These are phyloP conservation scores for Andricus curvator DNA, from an alignment of 2,888 invertebrate species.

Conservation along the genomic window DNA sequence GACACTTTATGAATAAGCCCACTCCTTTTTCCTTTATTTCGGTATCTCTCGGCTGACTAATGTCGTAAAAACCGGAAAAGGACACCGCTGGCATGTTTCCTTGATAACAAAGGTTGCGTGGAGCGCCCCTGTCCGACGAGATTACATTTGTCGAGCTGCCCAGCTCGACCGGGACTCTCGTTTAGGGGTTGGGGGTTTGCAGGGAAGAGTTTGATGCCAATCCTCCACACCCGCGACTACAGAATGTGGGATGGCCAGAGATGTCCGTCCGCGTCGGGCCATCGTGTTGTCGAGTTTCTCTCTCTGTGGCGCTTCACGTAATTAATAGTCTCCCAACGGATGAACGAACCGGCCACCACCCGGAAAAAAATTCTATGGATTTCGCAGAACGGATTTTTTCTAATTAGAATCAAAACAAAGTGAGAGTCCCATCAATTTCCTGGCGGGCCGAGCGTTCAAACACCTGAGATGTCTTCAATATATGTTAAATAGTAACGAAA, in stretches of 20 bases:
- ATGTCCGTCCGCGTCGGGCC: constrained; percentile 17
- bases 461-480: no score
- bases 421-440: not conserved
- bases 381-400: not conserved
- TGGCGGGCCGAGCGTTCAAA: not conserved
- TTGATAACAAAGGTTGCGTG: constrained; percentile 39
- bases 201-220: constrained; percentile 65
- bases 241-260: constrained; percentile 33
- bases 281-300: constrained; percentile 25
- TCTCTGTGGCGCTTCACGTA: constrained; percentile 29
- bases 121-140: constrained; percentile 67
- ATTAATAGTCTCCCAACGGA: constrained; percentile 37
- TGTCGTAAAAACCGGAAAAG: constrained; percentile 41
- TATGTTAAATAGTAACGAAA: no score
- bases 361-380: constrained; percentile 7
- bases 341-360: constrained; percentile 20
- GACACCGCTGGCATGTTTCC: constrained; percentile 31
- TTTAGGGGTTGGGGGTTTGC: constrained; percentile 44
- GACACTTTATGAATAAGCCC: not conserved
- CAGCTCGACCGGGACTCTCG: constrained; percentile 55
- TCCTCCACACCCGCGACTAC: constrained; percentile 46
- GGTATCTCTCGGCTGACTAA: constrained; percentile 5
- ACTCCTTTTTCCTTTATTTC: constrained; percentile 8
- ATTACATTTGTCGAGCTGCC: constrained; percentile 70
- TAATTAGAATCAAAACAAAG: not conserved